Evolutionary conservation across 1,140 invertebrate genomes (phyloP).

Genomic region (Drosophila jambulina): DNA sequence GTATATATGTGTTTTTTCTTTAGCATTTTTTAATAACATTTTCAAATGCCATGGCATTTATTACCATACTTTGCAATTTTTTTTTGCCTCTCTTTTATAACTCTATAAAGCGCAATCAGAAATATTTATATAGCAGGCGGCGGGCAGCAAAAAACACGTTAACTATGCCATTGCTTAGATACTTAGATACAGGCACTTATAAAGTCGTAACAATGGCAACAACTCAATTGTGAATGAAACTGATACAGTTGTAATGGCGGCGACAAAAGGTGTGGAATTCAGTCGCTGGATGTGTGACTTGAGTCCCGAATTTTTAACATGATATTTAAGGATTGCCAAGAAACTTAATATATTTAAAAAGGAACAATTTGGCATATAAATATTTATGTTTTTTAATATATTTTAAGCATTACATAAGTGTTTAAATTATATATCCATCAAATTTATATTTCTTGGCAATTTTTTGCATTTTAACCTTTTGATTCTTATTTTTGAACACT

Average conservation of each 20-base stretch:
- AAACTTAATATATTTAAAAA: neutral
- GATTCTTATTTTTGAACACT: neutral
- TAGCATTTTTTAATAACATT: slow-evolving; percentile 68
- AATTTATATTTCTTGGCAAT: too few species aligned
- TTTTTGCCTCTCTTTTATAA: slow-evolving; percentile 60
- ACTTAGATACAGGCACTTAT: slow-evolving; percentile 53
- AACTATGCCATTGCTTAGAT: slow-evolving; percentile 71
- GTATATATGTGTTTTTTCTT: slow-evolving; percentile 28
- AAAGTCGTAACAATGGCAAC: slow-evolving; percentile 53
- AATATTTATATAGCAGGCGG: slow-evolving; percentile 49
- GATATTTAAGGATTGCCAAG: neutral
- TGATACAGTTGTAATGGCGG: slow-evolving; percentile 46
- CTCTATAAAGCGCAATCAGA: slow-evolving; percentile 69
- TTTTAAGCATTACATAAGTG: neutral
- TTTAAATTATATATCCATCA: neutral
- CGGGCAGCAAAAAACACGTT: slow-evolving; percentile 32
- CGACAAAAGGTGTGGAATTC: slow-evolving; percentile 38
- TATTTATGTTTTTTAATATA: neutral
- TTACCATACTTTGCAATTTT: slow-evolving; percentile 74
- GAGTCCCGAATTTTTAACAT: slow-evolving; percentile 10
- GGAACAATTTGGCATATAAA: neutral
- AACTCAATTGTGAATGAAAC: slow-evolving; percentile 53
- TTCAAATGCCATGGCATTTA: slow-evolving; percentile 82
- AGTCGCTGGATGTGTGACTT: slow-evolving; percentile 10
- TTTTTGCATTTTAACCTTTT: too few species aligned